These are phyloP conservation scores for Hirudinaria manillensis DNA, from an alignment of 2,888 invertebrate species.

Conservation along the genomic window DNA sequence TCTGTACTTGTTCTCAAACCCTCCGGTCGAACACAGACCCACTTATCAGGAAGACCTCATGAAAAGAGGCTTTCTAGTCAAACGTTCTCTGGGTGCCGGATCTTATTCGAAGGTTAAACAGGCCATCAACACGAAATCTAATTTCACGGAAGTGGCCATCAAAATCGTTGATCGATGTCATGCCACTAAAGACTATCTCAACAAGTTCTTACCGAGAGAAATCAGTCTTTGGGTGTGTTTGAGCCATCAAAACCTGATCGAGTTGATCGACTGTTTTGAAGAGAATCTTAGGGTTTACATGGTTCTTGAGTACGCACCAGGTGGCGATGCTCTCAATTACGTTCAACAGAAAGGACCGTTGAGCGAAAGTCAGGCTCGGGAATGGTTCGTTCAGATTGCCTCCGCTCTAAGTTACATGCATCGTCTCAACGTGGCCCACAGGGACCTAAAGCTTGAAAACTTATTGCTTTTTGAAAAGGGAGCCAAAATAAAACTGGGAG, in stretches of 20 bases:
- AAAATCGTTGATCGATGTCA: conserved; percentile 42
- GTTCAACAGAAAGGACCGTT: conserved; percentile 54
- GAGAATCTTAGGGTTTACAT: conserved; percentile 47
- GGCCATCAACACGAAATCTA: conserved; percentile 26
- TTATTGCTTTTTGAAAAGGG: conserved; percentile 54
- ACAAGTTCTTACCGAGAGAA: conserved; percentile 44
- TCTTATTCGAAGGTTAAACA: conserved; percentile 48
- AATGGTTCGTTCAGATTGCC: conserved; percentile 39
- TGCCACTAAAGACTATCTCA: conserved; percentile 44
- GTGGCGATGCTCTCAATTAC: conserved; percentile 54
- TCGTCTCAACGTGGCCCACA: conserved; percentile 54
- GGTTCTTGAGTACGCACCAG: conserved; percentile 54
- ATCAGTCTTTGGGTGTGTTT: conserved; percentile 42
- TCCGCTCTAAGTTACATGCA: conserved; percentile 54
- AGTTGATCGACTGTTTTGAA: conserved; percentile 40
- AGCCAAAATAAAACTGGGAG: conserved; percentile 54
- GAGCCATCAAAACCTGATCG: conserved; percentile 42
- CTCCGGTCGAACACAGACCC: conserved; percentile 33
- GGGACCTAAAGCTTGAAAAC: conserved; percentile 58
- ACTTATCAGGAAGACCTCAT: conserved; percentile 50
- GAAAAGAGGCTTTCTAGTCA: conserved; percentile 47
- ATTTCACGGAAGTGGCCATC: conserved; percentile 39
- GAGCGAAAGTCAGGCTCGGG: conserved; percentile 47
- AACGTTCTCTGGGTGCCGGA: conserved; percentile 49
- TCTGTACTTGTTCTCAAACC: background rate